Base-by-base conservation (phyloP, 2,113 vertebrate genomes). In the Eulacestoma nigropectus region DNA sequence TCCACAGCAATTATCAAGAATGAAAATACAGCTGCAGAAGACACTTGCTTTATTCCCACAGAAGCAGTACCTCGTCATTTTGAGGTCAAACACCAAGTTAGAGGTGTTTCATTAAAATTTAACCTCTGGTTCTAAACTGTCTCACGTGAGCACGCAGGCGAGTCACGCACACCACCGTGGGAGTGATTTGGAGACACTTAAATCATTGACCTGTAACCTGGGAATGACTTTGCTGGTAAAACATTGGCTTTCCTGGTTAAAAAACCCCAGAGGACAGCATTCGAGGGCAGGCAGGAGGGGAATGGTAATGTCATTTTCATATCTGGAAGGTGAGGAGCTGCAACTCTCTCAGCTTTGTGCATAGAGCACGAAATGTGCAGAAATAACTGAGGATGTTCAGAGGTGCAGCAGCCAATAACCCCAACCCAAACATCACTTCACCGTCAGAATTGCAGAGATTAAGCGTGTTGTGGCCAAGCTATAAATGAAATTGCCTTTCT, bases 61-160 rank as follows among this genome's bases (percentile, higher is more conserved):
- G 76, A 84, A 82, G 47, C 22, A 52, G 25, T 8, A 39, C 57
- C 60, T 49, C 11, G 7, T 60, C 77, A 68, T 0, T 78, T 47
- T 74, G 64, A 86, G 80, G 90, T 92, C 64, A 84, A 92, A 56
- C 77, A 84, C 16, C 20, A 33, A 78, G 84, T 72, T 42, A 72
- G 87, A 92, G 60, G 69, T 39, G 49, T n/a, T 95, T 92, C 46
- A 95, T 96, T 96, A 96, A 97, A 95, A 87, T 97, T 82, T 95
- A 97, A 97, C 91, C 65, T 75, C 30, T 1, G 7, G 7, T 60
- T 93, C 81, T 87, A 23, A 72, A 30, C 14, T 46, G 25, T 49
- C 64, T 82, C 77, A 84, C 0, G 1, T 75, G 84, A 84, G 52
- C 56, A n/a, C 20, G 18, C 9, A 0, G 91, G 39, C 42, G 23